Evolutionary conservation across 2,888 invertebrate species (phyloP).

Genomic region (Synergus umbraculus): DNA sequence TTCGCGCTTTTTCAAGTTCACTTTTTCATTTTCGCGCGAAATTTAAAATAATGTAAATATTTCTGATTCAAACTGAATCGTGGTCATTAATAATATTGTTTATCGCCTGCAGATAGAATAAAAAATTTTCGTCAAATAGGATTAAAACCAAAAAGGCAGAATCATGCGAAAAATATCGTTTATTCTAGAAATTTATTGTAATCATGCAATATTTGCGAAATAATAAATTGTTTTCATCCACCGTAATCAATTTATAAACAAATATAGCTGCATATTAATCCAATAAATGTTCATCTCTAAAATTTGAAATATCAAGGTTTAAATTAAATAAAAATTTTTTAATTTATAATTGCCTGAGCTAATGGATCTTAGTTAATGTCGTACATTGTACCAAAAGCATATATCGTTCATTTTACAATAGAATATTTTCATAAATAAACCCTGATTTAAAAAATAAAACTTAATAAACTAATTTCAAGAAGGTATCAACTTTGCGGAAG

Average conservation of each 20-base stretch:
- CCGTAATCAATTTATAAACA: neutral
- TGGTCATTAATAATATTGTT: too few species aligned
- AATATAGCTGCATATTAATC: neutral
- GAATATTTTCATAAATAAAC: too few species aligned
- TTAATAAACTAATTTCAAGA: slow-evolving; percentile 67
- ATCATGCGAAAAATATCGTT: neutral
- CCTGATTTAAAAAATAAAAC: neutral
- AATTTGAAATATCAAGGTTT: neutral
- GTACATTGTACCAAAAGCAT: neutral
- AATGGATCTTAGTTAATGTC: neutral
- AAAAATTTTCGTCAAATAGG: neutral
- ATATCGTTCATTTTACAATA: neutral
- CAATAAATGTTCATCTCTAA: neutral
- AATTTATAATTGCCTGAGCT: neutral
- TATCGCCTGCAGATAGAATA: neutral
- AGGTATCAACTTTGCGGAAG: slow-evolving; percentile 87
- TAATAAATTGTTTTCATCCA: neutral
- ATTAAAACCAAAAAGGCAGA: neutral
- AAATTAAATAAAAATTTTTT: neutral
- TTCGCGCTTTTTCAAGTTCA: too few species aligned
- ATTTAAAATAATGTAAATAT: too few species aligned
- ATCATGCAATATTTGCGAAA: neutral
- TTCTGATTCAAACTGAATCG: too few species aligned
- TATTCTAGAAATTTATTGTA: neutral
- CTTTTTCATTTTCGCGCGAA: too few species aligned